Evolutionary conservation across 2,888 invertebrate genomes (phyloP).

Genomic region (Eupithecia insigniata): DNA sequence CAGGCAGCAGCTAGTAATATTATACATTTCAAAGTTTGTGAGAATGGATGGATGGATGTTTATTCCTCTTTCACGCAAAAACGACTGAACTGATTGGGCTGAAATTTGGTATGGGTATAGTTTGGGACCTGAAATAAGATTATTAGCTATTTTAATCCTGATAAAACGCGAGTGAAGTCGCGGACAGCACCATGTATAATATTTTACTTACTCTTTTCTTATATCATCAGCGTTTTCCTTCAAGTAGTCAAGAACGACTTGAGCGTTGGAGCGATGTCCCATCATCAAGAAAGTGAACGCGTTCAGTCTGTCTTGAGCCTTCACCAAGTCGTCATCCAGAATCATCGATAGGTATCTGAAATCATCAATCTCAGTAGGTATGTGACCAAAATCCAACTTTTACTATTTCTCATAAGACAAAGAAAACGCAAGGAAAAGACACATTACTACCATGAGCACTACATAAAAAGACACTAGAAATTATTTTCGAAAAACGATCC

Average conservation of each 20-base stretch:
- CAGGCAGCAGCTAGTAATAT: no score
- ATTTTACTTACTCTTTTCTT: conserved; percentile 58
- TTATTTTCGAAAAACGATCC: background rate
- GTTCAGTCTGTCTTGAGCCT: conserved; percentile 74
- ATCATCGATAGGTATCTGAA: conserved; percentile 67
- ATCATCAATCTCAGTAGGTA: background rate
- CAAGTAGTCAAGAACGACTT: conserved; percentile 63
- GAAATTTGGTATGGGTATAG: no score
- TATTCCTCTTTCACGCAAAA: no score
- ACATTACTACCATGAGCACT: background rate
- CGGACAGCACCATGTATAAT: no score
- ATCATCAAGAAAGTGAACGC: conserved; percentile 71
- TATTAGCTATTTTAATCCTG: no score
- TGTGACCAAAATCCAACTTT: background rate
- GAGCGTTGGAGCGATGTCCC: conserved; percentile 69
- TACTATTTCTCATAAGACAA: no score
- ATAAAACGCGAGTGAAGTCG: no score
- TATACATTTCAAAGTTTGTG: no score
- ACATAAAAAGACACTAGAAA: background rate
- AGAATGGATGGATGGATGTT: no score
- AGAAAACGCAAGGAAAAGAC: background rate
- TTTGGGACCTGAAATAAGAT: no score
- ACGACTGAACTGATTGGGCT: no score
- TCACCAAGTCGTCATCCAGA: conserved; percentile 60
- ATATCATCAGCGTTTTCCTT: conserved; percentile 58